Evolutionary conservation across 1,140 invertebrate genomes (phyloP).

Genomic region (Carposina sasakii): DNA sequence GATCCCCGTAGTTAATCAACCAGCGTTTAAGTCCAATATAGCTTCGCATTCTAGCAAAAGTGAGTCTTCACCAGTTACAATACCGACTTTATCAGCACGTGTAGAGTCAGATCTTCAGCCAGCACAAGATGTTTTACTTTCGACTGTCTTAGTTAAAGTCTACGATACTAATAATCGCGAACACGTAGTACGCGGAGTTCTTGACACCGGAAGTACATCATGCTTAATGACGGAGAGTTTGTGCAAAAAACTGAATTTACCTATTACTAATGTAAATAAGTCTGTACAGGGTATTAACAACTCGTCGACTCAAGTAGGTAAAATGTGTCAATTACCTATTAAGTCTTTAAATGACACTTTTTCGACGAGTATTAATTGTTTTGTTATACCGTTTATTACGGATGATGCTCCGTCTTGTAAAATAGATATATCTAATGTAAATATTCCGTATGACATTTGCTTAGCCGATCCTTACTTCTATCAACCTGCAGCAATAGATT

Average conservation of each 20-base stretch:
- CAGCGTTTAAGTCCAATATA: background rate
- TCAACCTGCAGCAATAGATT: background rate
- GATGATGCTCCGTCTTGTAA: background rate
- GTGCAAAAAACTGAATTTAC: background rate
- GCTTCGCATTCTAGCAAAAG: too few species aligned
- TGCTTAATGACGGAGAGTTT: slow-evolving; percentile 5
- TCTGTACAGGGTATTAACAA: slow-evolving; percentile 2
- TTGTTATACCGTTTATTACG: slow-evolving; percentile 1
- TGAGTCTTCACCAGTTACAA: background rate
- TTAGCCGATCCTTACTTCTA: slow-evolving; percentile 10
- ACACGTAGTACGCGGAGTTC: slow-evolving; percentile 2
- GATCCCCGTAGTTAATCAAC: too few species aligned
- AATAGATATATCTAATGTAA: slow-evolving; percentile 1
- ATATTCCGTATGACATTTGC: background rate
- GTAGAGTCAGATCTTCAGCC: background rate
- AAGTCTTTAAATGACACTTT: background rate
- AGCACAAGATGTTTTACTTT: slow-evolving; percentile 3
- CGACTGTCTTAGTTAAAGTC: slow-evolving; percentile 8
- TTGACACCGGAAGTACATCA: slow-evolving; percentile 1
- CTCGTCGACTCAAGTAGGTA: background rate
- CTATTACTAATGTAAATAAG: background rate
- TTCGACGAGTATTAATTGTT: background rate
- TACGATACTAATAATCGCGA: background rate
- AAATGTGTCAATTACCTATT: background rate
- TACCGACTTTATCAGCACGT: background rate